phyloP scores from a whole-genome alignment of 2,888 invertebrate genomes.

The Drosophila mettleri region DNA sequence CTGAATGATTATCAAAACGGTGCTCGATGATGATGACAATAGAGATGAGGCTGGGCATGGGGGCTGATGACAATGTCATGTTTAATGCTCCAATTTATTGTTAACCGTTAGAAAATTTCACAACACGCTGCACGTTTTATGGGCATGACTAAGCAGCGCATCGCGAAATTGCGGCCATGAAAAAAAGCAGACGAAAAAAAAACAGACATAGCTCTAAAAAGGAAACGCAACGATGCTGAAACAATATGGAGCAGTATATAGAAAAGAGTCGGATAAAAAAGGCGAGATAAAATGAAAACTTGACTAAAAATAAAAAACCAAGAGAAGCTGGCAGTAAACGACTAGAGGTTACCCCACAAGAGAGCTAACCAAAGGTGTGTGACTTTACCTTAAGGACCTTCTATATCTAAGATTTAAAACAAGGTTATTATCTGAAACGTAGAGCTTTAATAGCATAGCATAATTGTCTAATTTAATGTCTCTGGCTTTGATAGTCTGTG shows the following conservation, averaged over 20 bases:
- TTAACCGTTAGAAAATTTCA: slow-evolving; percentile 56
- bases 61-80: slow-evolving; percentile 23
- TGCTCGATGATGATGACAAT: neutral
- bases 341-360: neutral
- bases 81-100: slow-evolving; percentile 58
- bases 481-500: too few species aligned
- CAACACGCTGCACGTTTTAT: slow-evolving; percentile 52
- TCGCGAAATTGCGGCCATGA: slow-evolving; percentile 25
- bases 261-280: neutral
- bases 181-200: slow-evolving; percentile 1
- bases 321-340: neutral
- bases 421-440: too few species aligned
- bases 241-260: slow-evolving; percentile 57
- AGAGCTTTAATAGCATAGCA: too few species aligned
- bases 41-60: too few species aligned
- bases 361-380: neutral
- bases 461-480: too few species aligned
- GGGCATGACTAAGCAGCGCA: slow-evolving; percentile 68
- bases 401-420: too few species aligned
- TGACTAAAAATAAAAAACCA: neutral
- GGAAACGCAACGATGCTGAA: slow-evolving; percentile 61
- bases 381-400: too few species aligned
- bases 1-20: slow-evolving; percentile 41
- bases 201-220: neutral
- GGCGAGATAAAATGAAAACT: slow-evolving; percentile 5